These are phyloP conservation scores for Himalopsyche phryganea DNA, from an alignment of 1,140 invertebrate genomes.

Conservation along the genomic window DNA sequence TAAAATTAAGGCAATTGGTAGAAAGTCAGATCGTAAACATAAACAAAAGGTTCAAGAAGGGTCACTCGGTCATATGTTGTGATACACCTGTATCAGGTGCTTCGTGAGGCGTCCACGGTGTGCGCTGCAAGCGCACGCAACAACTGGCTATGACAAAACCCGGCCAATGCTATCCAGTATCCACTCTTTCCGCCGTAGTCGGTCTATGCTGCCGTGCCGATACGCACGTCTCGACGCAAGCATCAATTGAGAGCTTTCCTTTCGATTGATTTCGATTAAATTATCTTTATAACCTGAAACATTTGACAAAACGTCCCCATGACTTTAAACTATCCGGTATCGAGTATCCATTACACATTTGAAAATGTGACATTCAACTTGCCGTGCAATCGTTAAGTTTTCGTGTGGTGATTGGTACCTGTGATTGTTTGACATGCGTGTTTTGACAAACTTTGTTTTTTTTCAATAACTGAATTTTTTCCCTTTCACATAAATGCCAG, in stretches of 20 bases:
- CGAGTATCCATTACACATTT: background rate
- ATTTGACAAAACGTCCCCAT: too few relatives aligned
- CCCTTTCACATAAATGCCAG: slow-evolving; percentile 9
- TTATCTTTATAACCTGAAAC: background rate
- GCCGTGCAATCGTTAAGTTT: too few relatives aligned
- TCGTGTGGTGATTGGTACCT: background rate
- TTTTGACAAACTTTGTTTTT: too few relatives aligned
- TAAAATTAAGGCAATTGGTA: too few relatives aligned
- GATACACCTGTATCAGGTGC: slow-evolving; percentile 12
- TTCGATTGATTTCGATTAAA: background rate
- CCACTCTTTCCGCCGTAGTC: slow-evolving; percentile 8
- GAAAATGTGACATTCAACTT: background rate
- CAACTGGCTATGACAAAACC: slow-evolving; percentile 17
- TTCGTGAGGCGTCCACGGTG: background rate
- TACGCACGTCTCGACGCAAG: background rate
- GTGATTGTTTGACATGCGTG: slow-evolving; percentile 4
- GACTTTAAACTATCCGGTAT: too few relatives aligned
- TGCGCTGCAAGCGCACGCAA: slow-evolving; percentile 23
- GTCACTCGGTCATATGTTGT: slow-evolving; percentile 20
- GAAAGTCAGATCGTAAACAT: background rate
- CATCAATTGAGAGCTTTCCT: slow-evolving; percentile 2
- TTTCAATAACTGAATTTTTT: background rate
- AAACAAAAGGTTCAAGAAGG: slow-evolving; percentile 14
- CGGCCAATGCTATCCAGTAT: background rate
- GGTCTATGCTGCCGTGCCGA: slow-evolving; percentile 8